Evolutionary conservation across 2,797 vertebrate species (phyloP).

Genomic region (Leuciscus waleckii): DNA sequence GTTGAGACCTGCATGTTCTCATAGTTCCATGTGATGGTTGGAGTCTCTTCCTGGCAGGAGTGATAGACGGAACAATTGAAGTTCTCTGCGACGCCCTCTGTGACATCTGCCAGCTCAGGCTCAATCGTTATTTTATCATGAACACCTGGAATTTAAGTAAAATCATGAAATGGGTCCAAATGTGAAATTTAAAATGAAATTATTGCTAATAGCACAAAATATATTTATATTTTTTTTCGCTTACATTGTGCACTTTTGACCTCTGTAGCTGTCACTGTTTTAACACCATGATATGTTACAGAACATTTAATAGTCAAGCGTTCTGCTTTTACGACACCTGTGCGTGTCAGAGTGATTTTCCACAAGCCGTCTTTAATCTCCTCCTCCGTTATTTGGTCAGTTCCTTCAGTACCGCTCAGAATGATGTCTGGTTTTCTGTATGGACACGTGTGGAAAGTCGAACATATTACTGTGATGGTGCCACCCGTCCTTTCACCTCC

Average conservation of each 20-base stretch:
- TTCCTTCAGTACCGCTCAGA: constrained; percentile 33
- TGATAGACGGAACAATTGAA: constrained; percentile 67
- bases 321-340: constrained; percentile 26
- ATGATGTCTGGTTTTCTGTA: not conserved
- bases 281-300: constrained; percentile 20
- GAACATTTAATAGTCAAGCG: not conserved
- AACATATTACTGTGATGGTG: not conserved
- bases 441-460: constrained; percentile 38
- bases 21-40: constrained; percentile 69
- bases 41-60: constrained; percentile 63
- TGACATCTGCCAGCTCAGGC: constrained; percentile 47
- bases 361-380: not conserved
- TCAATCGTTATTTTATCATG: constrained; percentile 63
- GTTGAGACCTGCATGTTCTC: constrained; percentile 58
- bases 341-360: constrained; percentile 27
- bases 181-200: not conserved
- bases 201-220: not conserved
- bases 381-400: not conserved
- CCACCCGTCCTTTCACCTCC: not conserved
- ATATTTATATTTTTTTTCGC: not conserved
- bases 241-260: constrained; percentile 25
- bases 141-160: constrained; percentile 59
- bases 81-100: constrained; percentile 64
- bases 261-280: not conserved
- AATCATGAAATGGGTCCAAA: not conserved